Conservation (phyloP, 2,797 vertebrate species). For the Halcyon badia region DNA sequence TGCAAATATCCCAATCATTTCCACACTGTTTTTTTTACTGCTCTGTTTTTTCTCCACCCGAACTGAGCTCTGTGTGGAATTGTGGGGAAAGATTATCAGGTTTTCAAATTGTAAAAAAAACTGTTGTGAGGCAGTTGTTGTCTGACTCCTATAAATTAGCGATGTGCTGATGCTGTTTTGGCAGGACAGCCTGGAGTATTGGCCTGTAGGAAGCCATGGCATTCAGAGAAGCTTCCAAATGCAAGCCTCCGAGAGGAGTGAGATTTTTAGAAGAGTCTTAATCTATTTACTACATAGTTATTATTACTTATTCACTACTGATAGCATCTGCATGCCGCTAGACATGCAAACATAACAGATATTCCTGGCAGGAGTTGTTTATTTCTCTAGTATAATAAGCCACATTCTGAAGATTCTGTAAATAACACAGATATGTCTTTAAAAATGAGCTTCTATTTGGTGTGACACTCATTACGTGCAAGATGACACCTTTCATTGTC, state of each 20-base stretch:
- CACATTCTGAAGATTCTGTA: not conserved
- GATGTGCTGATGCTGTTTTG: not conserved
- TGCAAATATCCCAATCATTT: conserved; percentile 21
- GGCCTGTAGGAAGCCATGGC: not conserved
- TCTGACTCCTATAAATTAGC: not conserved
- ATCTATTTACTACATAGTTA: not conserved
- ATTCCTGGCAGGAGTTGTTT: not conserved
- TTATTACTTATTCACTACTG: not conserved
- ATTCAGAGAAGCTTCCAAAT: conserved; percentile 9
- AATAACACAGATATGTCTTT: not conserved
- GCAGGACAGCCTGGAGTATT: not conserved
- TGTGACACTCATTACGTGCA: fast-evolving
- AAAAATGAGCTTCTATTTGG: not conserved
- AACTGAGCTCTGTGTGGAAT: not conserved
- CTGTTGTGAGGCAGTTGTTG: not conserved
- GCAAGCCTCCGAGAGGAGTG: not conserved
- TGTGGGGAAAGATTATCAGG: not conserved
- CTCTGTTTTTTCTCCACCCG: conserved; percentile 4
- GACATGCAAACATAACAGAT: not conserved
- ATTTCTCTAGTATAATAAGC: not conserved
- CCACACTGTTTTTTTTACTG: not conserved
- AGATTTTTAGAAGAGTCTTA: not conserved
- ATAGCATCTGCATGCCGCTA: not conserved
- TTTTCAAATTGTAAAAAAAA: conserved; percentile 4
- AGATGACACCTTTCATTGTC: not conserved